Conservation (phyloP, 2,888 invertebrate genomes). For the Priocnemis perturbator region DNA sequence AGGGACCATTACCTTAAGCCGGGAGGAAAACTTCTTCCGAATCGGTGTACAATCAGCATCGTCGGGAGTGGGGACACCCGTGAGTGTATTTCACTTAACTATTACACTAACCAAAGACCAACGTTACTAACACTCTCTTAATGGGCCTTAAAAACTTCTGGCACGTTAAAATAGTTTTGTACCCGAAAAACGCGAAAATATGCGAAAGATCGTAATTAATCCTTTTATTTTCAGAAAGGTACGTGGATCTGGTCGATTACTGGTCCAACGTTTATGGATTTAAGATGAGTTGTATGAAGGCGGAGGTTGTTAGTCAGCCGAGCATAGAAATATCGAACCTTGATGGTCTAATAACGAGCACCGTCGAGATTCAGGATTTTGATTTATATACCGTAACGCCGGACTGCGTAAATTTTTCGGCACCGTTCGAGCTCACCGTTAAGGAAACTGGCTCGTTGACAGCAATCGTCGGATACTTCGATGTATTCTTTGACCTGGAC, state of each 20-base stretch:
- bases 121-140: neutral
- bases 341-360: constrained; percentile 68
- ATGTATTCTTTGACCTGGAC: constrained; percentile 87
- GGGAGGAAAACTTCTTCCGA: constrained; percentile 88
- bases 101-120: neutral
- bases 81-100: constrained; percentile 60
- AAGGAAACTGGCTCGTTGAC: constrained; percentile 83
- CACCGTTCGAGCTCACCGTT: constrained; percentile 82
- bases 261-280: constrained; percentile 97
- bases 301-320: constrained; percentile 88
- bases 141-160: no score
- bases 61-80: constrained; percentile 86
- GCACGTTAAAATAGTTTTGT: no score
- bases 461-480: constrained; percentile 93
- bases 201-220: no score
- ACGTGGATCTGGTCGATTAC: constrained; percentile 85
- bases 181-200: no score
- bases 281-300: constrained; percentile 94
- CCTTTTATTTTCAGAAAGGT: constrained; percentile 76
- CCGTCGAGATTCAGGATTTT: constrained; percentile 74
- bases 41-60: constrained; percentile 88
- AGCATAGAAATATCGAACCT: constrained; percentile 79
- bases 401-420: constrained; percentile 84
- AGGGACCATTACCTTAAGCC: constrained; percentile 87
- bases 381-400: constrained; percentile 86